phyloP scores from a whole-genome alignment of 1,140 invertebrate genomes.

The Eriosoma lanigerum region DNA sequence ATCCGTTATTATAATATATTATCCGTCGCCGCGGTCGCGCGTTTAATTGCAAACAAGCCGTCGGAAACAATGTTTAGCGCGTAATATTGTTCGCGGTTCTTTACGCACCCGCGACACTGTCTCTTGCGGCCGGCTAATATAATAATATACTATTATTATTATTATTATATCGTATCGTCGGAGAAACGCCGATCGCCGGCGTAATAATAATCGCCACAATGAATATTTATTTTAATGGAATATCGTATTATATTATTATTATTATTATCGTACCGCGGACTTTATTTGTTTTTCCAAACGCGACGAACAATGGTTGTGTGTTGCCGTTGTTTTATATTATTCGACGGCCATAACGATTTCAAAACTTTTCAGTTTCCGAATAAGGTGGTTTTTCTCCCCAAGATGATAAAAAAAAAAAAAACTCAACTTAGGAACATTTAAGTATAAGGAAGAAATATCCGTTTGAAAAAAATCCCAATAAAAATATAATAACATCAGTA shows the following conservation, averaged over 20 bases:
- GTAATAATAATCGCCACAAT: conserved; percentile 15
- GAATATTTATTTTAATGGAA: background rate
- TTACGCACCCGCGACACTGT: too few species aligned
- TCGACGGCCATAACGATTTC: background rate
- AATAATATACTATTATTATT: too few species aligned
- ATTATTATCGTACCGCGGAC: background rate
- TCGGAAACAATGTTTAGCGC: too few species aligned
- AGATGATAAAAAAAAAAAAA: background rate
- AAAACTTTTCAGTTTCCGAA: background rate
- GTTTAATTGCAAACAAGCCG: too few species aligned
- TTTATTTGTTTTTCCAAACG: background rate
- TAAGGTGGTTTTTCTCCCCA: background rate
- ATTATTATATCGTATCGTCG: too few species aligned
- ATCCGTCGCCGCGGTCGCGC: too few species aligned
- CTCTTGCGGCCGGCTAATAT: too few species aligned
- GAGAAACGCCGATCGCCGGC: background rate
- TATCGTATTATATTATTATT: too few species aligned
- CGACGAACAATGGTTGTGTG: background rate
- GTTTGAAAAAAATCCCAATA: background rate
- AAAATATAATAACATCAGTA: background rate
- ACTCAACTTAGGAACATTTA: background rate
- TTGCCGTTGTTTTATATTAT: background rate
- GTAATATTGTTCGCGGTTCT: too few species aligned
- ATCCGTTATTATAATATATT: too few species aligned
- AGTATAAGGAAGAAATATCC: background rate